phyloP scores from a whole-genome alignment of 2,113 vertebrate genomes.

The Psephotus haematonotus region DNA sequence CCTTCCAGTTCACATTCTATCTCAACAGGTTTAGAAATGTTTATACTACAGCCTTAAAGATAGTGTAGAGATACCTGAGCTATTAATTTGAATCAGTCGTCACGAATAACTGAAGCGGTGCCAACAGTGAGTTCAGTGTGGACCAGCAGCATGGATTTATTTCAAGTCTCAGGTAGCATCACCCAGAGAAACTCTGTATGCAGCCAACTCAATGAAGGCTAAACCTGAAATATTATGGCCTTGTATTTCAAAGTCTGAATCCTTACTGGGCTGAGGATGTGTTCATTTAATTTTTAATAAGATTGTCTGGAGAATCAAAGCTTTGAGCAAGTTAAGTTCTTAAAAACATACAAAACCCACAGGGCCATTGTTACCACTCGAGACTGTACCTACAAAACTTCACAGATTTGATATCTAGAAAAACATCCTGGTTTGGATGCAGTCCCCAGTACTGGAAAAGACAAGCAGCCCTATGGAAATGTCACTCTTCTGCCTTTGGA shows the following conservation, averaged over 20 bases:
- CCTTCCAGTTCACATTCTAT: not conserved
- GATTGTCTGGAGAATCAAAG: not conserved
- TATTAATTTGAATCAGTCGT: not conserved
- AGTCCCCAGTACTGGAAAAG: not conserved
- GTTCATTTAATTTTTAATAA: not conserved
- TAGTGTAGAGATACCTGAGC: not conserved
- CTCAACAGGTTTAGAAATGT: not conserved
- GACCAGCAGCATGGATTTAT: not conserved
- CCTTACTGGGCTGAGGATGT: not conserved
- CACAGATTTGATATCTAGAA: not conserved
- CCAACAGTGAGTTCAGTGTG: not conserved
- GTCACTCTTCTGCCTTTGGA: not conserved
- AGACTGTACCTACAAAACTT: not conserved
- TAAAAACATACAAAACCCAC: not conserved
- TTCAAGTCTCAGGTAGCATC: not conserved
- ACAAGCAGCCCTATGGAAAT: not conserved
- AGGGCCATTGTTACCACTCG: accelerated
- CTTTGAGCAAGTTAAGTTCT: not conserved
- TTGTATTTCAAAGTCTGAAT: not conserved
- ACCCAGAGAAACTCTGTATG: not conserved
- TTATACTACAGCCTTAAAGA: not conserved
- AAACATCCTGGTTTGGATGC: not conserved
- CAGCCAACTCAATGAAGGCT: not conserved
- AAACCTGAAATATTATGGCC: not conserved
- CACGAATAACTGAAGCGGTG: not conserved